Base-by-base conservation (phyloP, 2,797 vertebrate species). In the Eutrigla gurnardus region DNA sequence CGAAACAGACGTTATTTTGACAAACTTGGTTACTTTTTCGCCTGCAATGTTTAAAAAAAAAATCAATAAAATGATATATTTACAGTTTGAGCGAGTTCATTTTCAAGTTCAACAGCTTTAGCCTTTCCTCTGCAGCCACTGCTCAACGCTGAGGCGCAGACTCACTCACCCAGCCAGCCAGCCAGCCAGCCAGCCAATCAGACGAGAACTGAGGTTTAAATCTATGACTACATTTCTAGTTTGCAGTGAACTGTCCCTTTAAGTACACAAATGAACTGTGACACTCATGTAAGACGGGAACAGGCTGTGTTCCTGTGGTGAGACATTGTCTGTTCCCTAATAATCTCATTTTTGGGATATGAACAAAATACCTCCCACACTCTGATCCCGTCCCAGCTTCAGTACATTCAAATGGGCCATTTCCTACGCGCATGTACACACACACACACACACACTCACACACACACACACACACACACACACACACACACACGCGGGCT, bases 331-430 rank as follows among this genome's bases (percentile, higher is more conserved):
- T 89, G 78, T 73, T 83, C 54, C 78, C 75, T 86, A 86, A 82
- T 88, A 88, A 88, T 87, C 78, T 77, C 47, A 84, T 84, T 86
- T 86, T 86, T 92, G 84, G 87, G 88, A 66, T 81, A 88, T 72
- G 88, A 87, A 83, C 90, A 89, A 91, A 90, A 93, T 89, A 83
- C 83, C 92, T 89, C 91, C 91, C 90, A 92, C 88, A 87, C 90
- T 91, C 82, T 78, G 57, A 90, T 91, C 88, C 86, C 75, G 75
- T 89, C 82, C 78, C 70, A 53, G 83, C 67, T 89, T 85, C 74
- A 89, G 89, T 73, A 85, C 86, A 87, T 85, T 89, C 65, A 90
- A 92, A 92, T 90, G 86, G 78, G 6, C 87, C 82, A 72, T 92
- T 93, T 91, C 87, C 75, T 88, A 54, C 52, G 70, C 66, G n/a